A percentile compares a stretch with the other conserved stretches of the same genome.
phyloP scores from a whole-genome alignment of 23 tunicate species.

The Clavelina lepadiformis region DNA sequence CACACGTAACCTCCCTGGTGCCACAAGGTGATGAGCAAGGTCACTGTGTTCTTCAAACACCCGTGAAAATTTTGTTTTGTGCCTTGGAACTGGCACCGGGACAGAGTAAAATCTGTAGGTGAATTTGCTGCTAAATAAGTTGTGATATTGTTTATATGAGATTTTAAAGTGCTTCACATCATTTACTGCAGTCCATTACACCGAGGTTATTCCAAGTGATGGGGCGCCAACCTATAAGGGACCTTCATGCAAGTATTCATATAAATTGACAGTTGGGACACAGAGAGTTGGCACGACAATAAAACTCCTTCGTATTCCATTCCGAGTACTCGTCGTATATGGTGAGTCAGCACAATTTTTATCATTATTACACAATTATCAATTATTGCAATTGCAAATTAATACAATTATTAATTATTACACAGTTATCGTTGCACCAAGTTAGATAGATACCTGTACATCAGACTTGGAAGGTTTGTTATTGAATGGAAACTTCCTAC shows the following conservation, averaged over 20 bases:
- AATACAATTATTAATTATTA: too few relatives aligned
- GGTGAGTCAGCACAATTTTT: conserved; percentile 40
- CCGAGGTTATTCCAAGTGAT: conserved; percentile 75
- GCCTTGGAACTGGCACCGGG: conserved; percentile 84
- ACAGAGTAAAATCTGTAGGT: conserved; percentile 62
- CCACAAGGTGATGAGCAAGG: conserved; percentile 88
- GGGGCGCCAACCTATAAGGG: conserved; percentile 89
- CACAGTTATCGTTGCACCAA: too few relatives aligned
- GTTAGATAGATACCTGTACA: too few relatives aligned
- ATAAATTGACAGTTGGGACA: conserved; percentile 85
- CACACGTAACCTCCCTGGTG: conserved; percentile 60
- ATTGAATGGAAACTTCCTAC: too few relatives aligned
- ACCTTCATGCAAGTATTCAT: conserved; percentile 86
- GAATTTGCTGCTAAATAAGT: not conserved
- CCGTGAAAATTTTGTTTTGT: conserved; percentile 74
- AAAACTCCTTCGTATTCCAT: conserved; percentile 77
- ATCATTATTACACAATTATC: not conserved
- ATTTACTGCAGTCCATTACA: conserved; percentile 40
- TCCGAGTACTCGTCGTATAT: conserved; percentile 93
- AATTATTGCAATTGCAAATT: too few relatives aligned
- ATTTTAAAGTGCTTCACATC: not conserved
- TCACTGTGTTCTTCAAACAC: conserved; percentile 85
- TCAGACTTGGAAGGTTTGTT: too few relatives aligned
- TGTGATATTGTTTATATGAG: not conserved
- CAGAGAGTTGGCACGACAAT: conserved; percentile 90